These are phyloP conservation scores for Ornithoptera priamus DNA, from an alignment of 2,888 invertebrate genomes.

Conservation along the genomic window DNA sequence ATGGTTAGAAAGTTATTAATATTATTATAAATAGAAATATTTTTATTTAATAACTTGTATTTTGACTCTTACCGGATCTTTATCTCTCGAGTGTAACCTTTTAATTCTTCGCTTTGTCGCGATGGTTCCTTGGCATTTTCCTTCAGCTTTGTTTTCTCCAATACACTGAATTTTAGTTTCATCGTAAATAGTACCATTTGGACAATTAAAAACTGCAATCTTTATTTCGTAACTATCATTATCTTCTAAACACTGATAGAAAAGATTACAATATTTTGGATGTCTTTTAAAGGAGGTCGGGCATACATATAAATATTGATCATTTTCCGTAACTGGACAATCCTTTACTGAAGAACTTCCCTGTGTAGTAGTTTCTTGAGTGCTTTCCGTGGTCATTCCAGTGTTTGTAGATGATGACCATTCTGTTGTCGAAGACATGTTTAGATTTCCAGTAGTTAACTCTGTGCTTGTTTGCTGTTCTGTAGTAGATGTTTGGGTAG, in stretches of 20 bases:
- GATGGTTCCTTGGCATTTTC: conserved; percentile 79
- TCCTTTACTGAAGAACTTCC: conserved; percentile 51
- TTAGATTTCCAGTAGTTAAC: conserved; percentile 35
- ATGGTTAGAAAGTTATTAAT: conserved; percentile 34
- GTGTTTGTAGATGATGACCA: conserved; percentile 37
- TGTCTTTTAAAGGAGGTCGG: conserved; percentile 91
- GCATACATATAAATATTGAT: conserved; percentile 87
- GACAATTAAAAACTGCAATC: conserved; percentile 87
- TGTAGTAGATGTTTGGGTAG: conserved; percentile 41
- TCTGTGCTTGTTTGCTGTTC: conserved; percentile 29
- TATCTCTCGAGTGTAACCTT: conserved; percentile 69
- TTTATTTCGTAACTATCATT: conserved; percentile 85
- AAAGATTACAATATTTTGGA: conserved; percentile 90
- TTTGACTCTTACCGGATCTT: conserved; percentile 75
- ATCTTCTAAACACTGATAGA: conserved; percentile 89
- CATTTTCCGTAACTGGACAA: conserved; percentile 82
- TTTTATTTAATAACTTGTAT: background rate
- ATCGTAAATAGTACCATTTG: conserved; percentile 87
- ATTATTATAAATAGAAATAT: background rate
- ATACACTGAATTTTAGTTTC: conserved; percentile 86
- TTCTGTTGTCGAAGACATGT: conserved; percentile 39
- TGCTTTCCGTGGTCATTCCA: conserved; percentile 38
- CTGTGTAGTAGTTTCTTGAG: conserved; percentile 41
- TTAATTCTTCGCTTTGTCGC: conserved; percentile 78
- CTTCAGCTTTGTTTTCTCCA: conserved; percentile 79